Evolutionary conservation across 2,888 invertebrate species (phyloP).

Genomic region (Nineta flava): DNA sequence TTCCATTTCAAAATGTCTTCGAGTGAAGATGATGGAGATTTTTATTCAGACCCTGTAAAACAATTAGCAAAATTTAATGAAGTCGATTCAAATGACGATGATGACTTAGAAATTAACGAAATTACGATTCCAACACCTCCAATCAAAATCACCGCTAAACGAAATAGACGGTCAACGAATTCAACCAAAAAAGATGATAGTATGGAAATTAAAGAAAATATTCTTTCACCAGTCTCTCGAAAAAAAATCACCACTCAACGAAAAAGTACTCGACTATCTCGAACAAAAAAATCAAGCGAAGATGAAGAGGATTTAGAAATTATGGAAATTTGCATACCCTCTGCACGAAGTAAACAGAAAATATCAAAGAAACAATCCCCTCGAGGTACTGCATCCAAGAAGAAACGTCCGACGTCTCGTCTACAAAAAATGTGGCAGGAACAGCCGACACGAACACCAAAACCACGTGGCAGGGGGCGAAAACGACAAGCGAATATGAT

Average conservation of each 20-base stretch:
- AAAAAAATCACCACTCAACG: too few species aligned
- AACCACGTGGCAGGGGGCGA: background rate
- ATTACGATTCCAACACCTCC: background rate
- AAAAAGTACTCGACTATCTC: too few species aligned
- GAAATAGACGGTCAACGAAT: background rate
- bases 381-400: background rate
- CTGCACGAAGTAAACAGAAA: too few species aligned
- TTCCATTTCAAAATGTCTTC: background rate
- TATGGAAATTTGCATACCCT: too few species aligned
- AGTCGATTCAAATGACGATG: background rate
- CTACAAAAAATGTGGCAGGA: background rate
- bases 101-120: background rate
- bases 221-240: too few species aligned
- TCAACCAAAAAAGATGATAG: background rate
- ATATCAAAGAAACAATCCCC: background rate
- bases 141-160: background rate
- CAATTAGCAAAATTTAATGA: background rate
- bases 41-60: background rate
- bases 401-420: background rate
- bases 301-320: too few species aligned
- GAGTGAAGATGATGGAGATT: background rate
- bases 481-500: background rate
- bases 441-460: background rate
- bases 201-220: background rate
- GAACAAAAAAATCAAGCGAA: too few species aligned